These are phyloP conservation scores for Nowickia ferox DNA, from an alignment of 2,888 invertebrate species.

Conservation along the genomic window DNA sequence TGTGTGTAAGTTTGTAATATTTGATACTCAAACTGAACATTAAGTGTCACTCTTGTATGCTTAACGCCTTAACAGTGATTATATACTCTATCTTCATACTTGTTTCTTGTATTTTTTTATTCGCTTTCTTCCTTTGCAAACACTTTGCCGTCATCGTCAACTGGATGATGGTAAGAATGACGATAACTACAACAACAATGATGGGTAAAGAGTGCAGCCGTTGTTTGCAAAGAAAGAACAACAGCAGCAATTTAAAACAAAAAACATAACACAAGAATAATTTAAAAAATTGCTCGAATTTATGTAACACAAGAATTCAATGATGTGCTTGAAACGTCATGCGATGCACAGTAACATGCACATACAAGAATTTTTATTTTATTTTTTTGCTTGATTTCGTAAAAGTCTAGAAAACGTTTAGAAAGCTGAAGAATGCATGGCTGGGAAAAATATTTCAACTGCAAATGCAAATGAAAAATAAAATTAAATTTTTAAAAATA, in stretches of 20 bases:
- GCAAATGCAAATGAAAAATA: slow-evolving; percentile 15
- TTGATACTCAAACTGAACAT: slow-evolving; percentile 72
- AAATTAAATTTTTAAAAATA: slow-evolving; percentile 4
- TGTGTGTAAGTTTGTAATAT: slow-evolving; percentile 53
- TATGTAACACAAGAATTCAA: slow-evolving; percentile 62
- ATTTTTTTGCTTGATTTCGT: not conserved
- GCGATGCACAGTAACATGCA: not conserved
- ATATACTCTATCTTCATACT: slow-evolving; percentile 62
- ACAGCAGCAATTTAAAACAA: not conserved
- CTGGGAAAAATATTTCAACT: not conserved
- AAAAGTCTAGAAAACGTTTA: not conserved
- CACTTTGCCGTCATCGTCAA: slow-evolving; percentile 44
- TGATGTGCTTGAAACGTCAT: slow-evolving; percentile 43
- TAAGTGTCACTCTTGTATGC: slow-evolving; percentile 72
- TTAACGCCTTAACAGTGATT: slow-evolving; percentile 73
- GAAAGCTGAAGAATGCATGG: slow-evolving; percentile 10
- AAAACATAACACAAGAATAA: slow-evolving; percentile 3
- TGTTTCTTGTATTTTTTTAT: not conserved
- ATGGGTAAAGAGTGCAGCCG: slow-evolving; percentile 21
- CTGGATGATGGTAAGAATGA: slow-evolving; percentile 28
- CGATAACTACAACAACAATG: slow-evolving; percentile 20
- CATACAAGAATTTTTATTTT: not conserved
- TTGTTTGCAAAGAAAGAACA: slow-evolving; percentile 8
- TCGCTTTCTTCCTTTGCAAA: not conserved
- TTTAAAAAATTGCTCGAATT: slow-evolving; percentile 53